Evolutionary conservation across 2,113 vertebrate genomes (phyloP), one percentile per base, ranked within the genome.

Genomic region (Mustela nigripes): DNA sequence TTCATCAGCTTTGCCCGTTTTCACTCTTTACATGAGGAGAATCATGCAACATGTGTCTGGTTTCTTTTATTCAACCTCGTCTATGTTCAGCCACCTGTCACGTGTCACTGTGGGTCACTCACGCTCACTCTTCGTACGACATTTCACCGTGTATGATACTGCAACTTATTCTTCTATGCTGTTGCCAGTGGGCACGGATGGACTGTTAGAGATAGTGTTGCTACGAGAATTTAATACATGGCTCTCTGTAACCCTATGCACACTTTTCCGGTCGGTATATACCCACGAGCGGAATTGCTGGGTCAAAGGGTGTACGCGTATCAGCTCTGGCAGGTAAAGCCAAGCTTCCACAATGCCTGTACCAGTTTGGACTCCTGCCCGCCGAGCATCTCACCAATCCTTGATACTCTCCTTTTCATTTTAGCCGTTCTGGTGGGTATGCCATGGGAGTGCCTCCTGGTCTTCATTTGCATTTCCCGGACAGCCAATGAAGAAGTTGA

Each of bases 131-230:
- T 33, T 33, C 78, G 24, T 19, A 39, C 4, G 33, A 62, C 50
- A 60, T 16, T 71, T 16, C 24, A 33, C 63, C 4, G 0, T 1
- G 6, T 9, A 62, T 48, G 0, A 28, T 28, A 79, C 22, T 9
- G 60, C 45, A 58, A 65, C 11, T 80, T 63, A 45, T 36, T 81
- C 95, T 94, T 31, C 94, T 94, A 1, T 39, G 74, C 90, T 53
- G 4, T 21, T 45, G 65, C 28, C 63, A 33, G 62, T 67, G 42
- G 62, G 15, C 48, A 63, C 31, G 62, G 42, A 58, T 31, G 62
- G 65, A 36, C 45, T 18, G 26, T 19, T 71, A 74, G 9, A 48
- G 33, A 60, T 2, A 87, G 33, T 18, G 11, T n/a, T 65, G 28
- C 88, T 33, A 58, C 8, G 26, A 53, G 71, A 16, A 65, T 45